Percentiles rank a stretch among this genome's conserved stretches.
phyloP scores from a whole-genome alignment of 2,113 vertebrate genomes.

The Phycodurus eques region DNA sequence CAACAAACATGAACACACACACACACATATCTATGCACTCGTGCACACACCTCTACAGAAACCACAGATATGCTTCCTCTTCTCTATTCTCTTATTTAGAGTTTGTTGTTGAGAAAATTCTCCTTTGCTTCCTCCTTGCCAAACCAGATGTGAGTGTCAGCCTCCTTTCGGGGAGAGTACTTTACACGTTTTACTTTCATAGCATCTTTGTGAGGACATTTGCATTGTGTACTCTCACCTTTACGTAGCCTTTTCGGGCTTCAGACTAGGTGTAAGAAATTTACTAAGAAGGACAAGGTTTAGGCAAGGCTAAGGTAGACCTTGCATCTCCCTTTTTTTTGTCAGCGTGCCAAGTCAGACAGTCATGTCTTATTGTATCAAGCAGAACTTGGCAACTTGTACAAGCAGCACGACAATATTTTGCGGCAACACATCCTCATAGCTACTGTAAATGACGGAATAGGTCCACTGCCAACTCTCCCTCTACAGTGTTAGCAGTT shows the following conservation, averaged over 20 bases:
- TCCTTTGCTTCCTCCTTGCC: conserved; percentile 65
- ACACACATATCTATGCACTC: background rate
- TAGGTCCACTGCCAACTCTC: too few relatives aligned
- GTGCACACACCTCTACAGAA: conserved; percentile 30
- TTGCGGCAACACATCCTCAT: too few relatives aligned
- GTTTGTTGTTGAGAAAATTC: conserved; percentile 57
- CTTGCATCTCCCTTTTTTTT: conserved; percentile 16
- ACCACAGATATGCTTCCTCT: conserved; percentile 61
- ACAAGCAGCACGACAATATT: background rate
- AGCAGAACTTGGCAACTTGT: background rate
- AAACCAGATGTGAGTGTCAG: conserved; percentile 58
- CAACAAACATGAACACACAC: conserved; percentile 12
- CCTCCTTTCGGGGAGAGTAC: conserved; percentile 18
- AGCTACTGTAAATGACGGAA: background rate
- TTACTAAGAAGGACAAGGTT: background rate
- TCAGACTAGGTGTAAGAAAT: background rate
- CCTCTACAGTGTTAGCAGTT: too few relatives aligned
- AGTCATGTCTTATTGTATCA: background rate
- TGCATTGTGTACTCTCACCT: background rate
- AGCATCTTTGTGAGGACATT: background rate
- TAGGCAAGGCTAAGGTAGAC: background rate
- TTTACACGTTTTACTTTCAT: background rate
- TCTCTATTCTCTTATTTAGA: conserved; percentile 66
- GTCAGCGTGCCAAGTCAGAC: background rate
- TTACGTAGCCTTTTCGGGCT: background rate